These are phyloP conservation scores for Pheucticus melanocephalus DNA, from an alignment of 2,113 vertebrate species.

Conservation along the genomic window DNA sequence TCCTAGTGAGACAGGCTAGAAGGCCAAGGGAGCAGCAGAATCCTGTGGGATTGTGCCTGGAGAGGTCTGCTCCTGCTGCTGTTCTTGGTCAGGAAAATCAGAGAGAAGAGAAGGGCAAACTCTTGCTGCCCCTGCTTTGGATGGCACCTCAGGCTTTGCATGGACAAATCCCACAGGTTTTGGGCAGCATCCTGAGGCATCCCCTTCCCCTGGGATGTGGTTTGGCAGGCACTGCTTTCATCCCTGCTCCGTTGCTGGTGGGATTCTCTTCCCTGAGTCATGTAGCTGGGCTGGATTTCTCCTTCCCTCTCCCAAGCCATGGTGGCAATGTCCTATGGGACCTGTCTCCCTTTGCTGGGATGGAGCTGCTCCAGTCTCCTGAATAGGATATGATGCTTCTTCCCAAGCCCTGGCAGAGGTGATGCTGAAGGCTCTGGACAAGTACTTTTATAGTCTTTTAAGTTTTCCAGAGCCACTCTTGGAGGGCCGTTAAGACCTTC, in stretches of 20 bases:
- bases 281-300: accelerated
- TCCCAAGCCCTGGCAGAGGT: background rate
- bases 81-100: background rate
- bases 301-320: background rate
- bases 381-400: background rate
- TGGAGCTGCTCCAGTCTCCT: background rate
- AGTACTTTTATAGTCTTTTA: slow-evolving; percentile 61
- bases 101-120: background rate
- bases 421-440: slow-evolving; percentile 8
- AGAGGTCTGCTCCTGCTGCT: background rate
- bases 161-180: background rate
- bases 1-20: background rate
- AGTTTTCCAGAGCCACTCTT: slow-evolving; percentile 67
- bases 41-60: background rate
- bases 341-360: background rate
- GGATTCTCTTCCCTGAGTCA: accelerated
- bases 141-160: background rate
- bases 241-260: accelerated
- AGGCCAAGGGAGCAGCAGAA: background rate
- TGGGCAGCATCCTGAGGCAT: background rate
- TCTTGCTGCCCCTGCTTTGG: accelerated
- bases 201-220: background rate
- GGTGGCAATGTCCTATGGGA: background rate
- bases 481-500: slow-evolving; percentile 74
- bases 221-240: background rate